Percentiles rank a stretch among this genome's conserved stretches.
These are phyloP conservation scores for Pipistrellus nathusii DNA, from an alignment of 2,797 vertebrate genomes.

Conservation along the genomic window DNA sequence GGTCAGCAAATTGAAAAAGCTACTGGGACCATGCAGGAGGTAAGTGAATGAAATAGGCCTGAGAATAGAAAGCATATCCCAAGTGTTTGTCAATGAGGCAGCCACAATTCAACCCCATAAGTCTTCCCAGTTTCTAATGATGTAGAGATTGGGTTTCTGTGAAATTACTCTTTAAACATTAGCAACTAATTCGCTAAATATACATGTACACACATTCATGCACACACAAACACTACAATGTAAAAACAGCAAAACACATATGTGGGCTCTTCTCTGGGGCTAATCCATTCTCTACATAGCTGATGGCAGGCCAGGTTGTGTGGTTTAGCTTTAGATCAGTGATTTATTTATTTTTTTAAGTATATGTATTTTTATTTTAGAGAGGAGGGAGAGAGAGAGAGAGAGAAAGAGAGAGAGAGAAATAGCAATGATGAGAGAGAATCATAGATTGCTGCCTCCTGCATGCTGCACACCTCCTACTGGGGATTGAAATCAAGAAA, in stretches of 20 bases:
- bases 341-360: neutral
- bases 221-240: neutral
- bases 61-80: neutral
- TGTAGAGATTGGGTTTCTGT: neutral
- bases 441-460: no score
- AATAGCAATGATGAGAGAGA: no score
- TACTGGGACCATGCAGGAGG: slow-evolving; percentile 29
- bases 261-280: neutral
- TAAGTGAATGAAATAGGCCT: slow-evolving; percentile 50
- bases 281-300: neutral
- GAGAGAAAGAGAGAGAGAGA: no score
- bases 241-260: neutral
- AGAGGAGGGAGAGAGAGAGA: no score
- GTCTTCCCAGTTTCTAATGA: neutral
- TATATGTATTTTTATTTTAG: no score
- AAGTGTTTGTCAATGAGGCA: slow-evolving; percentile 3
- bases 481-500: no score
- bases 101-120: neutral
- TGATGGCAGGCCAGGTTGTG: neutral
- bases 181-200: slow-evolving; percentile 19
- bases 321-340: neutral
- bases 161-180: slow-evolving; percentile 38
- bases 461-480: no score
- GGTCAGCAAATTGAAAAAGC: slow-evolving; percentile 49
- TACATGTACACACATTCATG: neutral